Conservation (phyloP, 2,888 invertebrate genomes). For the Lysandra bellargus region DNA sequence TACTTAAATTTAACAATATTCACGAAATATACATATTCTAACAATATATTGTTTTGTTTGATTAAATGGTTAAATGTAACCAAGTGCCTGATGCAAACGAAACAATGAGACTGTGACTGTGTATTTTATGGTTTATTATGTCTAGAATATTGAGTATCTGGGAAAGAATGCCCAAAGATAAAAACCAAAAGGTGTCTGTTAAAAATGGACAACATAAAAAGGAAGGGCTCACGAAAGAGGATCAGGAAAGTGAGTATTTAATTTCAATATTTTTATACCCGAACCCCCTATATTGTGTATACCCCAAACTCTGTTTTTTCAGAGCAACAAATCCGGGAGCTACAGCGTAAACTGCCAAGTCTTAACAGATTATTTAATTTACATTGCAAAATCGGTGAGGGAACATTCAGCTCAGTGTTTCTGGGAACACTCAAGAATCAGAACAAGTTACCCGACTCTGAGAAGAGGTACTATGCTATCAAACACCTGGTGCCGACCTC, state of each 20-base stretch:
- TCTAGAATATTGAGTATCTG: constrained; percentile 71
- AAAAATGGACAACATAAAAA: constrained; percentile 52
- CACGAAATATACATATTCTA: background rate
- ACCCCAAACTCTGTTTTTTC: constrained; percentile 34
- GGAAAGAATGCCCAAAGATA: constrained; percentile 48
- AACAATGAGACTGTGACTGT: background rate
- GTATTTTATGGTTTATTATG: constrained; percentile 46
- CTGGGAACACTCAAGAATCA: constrained; percentile 84
- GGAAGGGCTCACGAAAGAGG: constrained; percentile 56
- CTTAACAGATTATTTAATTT: constrained; percentile 83
- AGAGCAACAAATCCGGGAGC: constrained; percentile 67
- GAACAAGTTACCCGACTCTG: constrained; percentile 54
- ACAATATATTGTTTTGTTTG: background rate
- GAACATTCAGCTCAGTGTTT: constrained; percentile 93
- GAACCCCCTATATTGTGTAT: background rate
- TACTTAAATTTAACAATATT: background rate
- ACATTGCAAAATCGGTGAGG: constrained; percentile 88
- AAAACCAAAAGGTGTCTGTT: constrained; percentile 56
- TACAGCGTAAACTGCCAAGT: constrained; percentile 79
- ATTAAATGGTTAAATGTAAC: background rate
- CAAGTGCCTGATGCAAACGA: background rate
- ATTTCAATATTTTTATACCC: background rate
- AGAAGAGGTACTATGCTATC: constrained; percentile 86
- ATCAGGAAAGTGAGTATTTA: constrained; percentile 60
- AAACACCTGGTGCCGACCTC: constrained; percentile 94